Conservation (phyloP, 1,140 invertebrate species). For the Helicorthomorpha holstii region DNA sequence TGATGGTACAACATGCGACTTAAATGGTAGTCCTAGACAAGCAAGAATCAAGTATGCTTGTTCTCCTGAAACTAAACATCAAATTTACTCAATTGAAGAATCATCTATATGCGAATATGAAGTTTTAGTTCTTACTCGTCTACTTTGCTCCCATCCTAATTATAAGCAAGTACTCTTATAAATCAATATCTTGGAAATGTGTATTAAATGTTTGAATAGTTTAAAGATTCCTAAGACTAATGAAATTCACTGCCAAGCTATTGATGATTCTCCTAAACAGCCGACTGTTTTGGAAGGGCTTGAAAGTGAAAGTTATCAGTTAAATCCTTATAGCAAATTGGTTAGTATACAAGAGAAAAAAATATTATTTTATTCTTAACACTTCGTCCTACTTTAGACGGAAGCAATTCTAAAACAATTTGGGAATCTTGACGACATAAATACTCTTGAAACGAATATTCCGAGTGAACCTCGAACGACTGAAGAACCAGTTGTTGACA, state of each 20-base stretch:
- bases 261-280: slow-evolving; percentile 47
- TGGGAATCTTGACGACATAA: neutral
- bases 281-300: slow-evolving; percentile 27
- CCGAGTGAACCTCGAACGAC: too few species aligned
- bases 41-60: slow-evolving; percentile 71
- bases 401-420: neutral
- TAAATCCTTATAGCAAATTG: slow-evolving; percentile 5
- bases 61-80: slow-evolving; percentile 47
- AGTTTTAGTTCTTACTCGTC: slow-evolving; percentile 63
- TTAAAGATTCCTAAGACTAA: slow-evolving; percentile 61
- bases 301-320: neutral
- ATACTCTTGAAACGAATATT: neutral
- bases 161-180: slow-evolving; percentile 41
- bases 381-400: neutral
- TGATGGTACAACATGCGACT: slow-evolving; percentile 70
- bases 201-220: slow-evolving; percentile 18
- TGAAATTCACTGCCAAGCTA: slow-evolving; percentile 58
- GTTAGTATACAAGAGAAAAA: neutral
- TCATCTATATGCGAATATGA: slow-evolving; percentile 88
- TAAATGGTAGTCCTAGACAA: slow-evolving; percentile 61
- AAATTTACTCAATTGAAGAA: slow-evolving; percentile 85
- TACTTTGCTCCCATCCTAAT: slow-evolving; percentile 71
- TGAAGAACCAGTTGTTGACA: neutral
- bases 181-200: neutral
- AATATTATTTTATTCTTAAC: neutral